Base-by-base conservation (phyloP, 2,888 invertebrate genomes). In the Cyclophora punctaria region DNA sequence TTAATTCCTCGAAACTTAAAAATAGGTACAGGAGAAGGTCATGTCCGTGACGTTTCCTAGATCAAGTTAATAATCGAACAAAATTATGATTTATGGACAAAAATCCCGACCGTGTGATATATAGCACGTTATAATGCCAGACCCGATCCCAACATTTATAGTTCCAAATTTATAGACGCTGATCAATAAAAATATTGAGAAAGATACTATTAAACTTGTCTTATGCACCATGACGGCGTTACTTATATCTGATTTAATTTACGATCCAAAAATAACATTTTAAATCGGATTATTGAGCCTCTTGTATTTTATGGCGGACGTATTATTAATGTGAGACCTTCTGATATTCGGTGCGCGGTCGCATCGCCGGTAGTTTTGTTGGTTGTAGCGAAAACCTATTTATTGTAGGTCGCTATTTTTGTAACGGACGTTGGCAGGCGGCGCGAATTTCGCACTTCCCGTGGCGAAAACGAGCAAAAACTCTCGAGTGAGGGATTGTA, bases 171-270 rank as follows among this genome's bases (percentile, higher is more conserved):
- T 82, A 83, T 81, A 63, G 75, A 69, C 55, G 63, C 73, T 65
- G 71, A 74, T 73, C 77, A 72, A 82, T 78, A 80, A 78, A 80
- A 79, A 72, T 78, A 75, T 77, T 67, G 62, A 69, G 71, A 74
- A 71, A 71, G 62, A 59, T 63, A 52, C 62, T 69, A 75, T 78
- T 80, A 80, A 79, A 75, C 58, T 60, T 57, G 61, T 59, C 67
- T 66, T 64, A 62, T 60, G 60, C 64, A 63, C 68, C 64, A 58
- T 63, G 65, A 69, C 63, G 61, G 56, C 65, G 58, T 62, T 63
- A 64, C 68, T 56, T 55, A 67, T 59, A 65, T 56, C 66, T 58
- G 62, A 62, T 53, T 67, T 70, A 67, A 69, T 80, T 80, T 78
- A 78, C 66, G 68, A 72, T 68, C 63, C 46, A 64, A 62, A 67